These are phyloP conservation scores for Galagoides demidoff DNA, from an alignment of 2,797 vertebrate species.

Conservation along the genomic window DNA sequence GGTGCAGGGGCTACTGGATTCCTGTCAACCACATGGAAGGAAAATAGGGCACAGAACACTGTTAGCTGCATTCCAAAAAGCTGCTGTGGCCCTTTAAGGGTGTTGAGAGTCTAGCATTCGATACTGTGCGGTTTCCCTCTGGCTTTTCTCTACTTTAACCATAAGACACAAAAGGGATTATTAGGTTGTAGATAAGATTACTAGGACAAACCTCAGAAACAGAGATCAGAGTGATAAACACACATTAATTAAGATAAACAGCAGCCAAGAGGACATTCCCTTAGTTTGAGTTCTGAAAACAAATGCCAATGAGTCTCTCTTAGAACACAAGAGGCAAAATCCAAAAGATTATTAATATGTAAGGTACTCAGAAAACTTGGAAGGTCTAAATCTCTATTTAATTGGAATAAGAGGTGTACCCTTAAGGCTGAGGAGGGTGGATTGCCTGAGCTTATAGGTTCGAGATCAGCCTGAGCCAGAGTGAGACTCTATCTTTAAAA, in stretches of 20 bases:
- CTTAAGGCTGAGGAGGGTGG: neutral
- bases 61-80: neutral
- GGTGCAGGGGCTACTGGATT: constrained; percentile 87
- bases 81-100: neutral
- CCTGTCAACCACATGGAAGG: constrained; percentile 83
- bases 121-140: neutral
- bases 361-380: neutral
- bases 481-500: no score
- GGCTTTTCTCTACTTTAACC: neutral
- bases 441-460: no score
- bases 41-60: neutral
- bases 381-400: neutral
- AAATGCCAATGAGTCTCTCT: neutral
- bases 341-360: neutral
- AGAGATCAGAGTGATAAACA: neutral
- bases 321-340: constrained; percentile 3
- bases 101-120: neutral
- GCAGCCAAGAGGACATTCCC: neutral
- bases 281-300: neutral
- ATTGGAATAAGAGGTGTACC: neutral
- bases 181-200: neutral
- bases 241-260: neutral
- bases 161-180: neutral
- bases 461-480: no score
- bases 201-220: neutral